Percentiles rank a stretch among this genome's conserved stretches.
phyloP scores from a whole-genome alignment of 2,113 vertebrate genomes.

The Albula goreensis region DNA sequence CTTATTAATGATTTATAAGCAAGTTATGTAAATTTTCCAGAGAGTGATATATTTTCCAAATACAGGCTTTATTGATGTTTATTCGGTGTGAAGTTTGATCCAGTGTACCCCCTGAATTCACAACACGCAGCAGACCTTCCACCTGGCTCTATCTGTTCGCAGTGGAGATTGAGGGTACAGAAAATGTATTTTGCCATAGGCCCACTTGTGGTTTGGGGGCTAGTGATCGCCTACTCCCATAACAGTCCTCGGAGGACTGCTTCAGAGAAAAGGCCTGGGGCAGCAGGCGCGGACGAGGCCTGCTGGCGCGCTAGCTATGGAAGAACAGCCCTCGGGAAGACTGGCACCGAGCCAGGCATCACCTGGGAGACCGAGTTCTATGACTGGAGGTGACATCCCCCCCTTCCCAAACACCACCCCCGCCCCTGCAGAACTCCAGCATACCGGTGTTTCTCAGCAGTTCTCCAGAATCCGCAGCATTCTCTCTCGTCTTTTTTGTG shows the following conservation, averaged over 20 bases:
- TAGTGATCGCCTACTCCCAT: neutral
- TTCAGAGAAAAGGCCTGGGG: neutral
- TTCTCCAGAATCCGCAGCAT: neutral
- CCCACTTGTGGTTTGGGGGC: neutral
- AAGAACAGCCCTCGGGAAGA: neutral
- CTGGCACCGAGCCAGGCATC: neutral
- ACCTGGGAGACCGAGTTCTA: neutral
- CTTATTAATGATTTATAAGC: neutral
- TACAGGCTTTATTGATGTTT: neutral
- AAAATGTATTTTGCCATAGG: neutral
- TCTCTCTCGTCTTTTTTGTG: neutral
- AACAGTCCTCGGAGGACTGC: neutral
- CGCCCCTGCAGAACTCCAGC: neutral
- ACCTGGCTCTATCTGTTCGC: neutral
- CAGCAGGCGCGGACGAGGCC: neutral
- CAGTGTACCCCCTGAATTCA: neutral
- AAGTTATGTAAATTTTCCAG: neutral
- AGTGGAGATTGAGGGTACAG: neutral
- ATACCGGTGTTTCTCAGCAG: neutral
- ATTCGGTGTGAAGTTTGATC: neutral
- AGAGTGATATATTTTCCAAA: neutral
- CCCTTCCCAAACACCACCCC: neutral
- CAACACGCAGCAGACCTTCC: neutral
- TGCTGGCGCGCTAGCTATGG: conserved; percentile 3
- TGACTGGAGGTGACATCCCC: neutral